phyloP scores from a whole-genome alignment of 2,113 vertebrate species.

The Pyxicephalus adspersus region DNA sequence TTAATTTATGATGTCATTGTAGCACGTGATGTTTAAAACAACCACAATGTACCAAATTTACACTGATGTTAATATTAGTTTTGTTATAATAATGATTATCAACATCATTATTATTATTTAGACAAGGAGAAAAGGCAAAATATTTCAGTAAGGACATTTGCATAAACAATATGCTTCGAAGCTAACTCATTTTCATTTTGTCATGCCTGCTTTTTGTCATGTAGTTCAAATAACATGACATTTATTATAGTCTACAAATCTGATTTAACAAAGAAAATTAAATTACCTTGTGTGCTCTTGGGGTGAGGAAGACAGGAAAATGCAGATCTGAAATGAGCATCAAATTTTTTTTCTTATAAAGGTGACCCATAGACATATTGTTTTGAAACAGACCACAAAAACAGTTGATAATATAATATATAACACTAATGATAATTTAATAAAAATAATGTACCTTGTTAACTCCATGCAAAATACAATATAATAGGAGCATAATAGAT shows the following conservation, averaged over 20 bases:
- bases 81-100: too few relatives aligned
- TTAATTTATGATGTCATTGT: too few relatives aligned
- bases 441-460: neutral
- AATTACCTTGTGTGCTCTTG: conserved; percentile 1
- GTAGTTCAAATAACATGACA: conserved; percentile 13
- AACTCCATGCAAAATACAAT: conserved; percentile 13
- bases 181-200: conserved; percentile 11
- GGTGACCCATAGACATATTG: neutral
- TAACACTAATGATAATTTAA: neutral
- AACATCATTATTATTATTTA: too few relatives aligned
- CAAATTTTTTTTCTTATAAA: conserved; percentile 5
- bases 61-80: too few relatives aligned
- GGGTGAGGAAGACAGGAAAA: neutral
- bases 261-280: conserved; percentile 15
- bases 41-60: too few relatives aligned
- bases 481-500: neutral
- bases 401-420: neutral
- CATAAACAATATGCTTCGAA: neutral
- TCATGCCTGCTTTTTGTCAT: conserved; percentile 10
- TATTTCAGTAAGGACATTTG: neutral
- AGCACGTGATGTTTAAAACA: too few relatives aligned
- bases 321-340: conserved; percentile 3
- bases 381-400: neutral
- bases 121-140: neutral
- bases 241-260: conserved; percentile 15